A percentile compares a stretch with the other conserved stretches of the same genome.
Evolutionary conservation across 1,140 invertebrate genomes (phyloP).

Genomic region (Oedothorax gibbosus): DNA sequence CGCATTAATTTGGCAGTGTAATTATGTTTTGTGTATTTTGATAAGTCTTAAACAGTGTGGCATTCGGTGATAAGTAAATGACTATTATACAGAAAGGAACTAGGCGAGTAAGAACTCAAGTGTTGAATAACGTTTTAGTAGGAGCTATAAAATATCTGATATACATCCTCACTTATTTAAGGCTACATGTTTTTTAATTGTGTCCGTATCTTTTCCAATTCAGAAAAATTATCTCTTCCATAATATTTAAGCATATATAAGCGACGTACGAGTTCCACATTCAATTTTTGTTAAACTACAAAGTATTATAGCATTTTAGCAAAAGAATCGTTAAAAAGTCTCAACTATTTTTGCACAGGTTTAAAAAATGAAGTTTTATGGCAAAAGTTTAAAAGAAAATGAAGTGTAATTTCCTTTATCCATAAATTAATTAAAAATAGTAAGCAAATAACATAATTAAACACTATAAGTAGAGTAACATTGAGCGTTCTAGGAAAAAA

Average conservation of each 20-base stretch:
- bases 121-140: constrained; percentile 30
- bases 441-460: no score
- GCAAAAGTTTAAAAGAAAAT: no score
- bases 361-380: no score
- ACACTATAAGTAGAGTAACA: no score
- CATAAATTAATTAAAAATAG: no score
- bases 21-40: constrained; percentile 47
- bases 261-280: neutral
- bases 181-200: constrained; percentile 18
- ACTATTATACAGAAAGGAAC: constrained; percentile 38
- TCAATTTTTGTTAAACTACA: constrained; percentile 33
- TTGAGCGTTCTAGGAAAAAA: no score
- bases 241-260: neutral
- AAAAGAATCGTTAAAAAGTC: no score
- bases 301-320: neutral
- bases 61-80: constrained; percentile 27
- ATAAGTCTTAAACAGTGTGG: constrained; percentile 24
- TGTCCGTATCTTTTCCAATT: no score
- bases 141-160: constrained; percentile 31
- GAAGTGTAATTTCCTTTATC: no score
- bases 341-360: no score
- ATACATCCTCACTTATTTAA: neutral
- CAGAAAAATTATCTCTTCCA: constrained; percentile 9
- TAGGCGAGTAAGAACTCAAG: constrained; percentile 44
- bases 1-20: constrained; percentile 52